A percentile compares a stretch with the other conserved stretches of the same genome.
phyloP scores from a whole-genome alignment of 2,797 vertebrate genomes.

The Euphonia xanthogaster region DNA sequence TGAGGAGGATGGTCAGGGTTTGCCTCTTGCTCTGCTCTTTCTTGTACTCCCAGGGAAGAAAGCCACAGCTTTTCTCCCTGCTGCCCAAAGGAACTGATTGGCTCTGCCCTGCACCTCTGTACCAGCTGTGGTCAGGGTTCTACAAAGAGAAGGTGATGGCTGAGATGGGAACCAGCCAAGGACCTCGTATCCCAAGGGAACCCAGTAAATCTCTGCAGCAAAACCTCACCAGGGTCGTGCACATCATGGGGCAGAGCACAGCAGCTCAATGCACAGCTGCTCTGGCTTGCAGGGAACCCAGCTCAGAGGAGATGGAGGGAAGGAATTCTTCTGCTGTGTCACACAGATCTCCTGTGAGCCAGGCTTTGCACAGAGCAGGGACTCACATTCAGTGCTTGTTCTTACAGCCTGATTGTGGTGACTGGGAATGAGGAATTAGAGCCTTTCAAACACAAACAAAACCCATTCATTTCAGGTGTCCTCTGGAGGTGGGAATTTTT shows the following conservation, averaged over 20 bases:
- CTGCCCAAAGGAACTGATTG: background rate
- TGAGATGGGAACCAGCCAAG: background rate
- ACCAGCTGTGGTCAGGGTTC: background rate
- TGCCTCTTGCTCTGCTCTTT: background rate
- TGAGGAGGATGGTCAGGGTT: fast-evolving
- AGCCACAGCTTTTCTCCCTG: background rate
- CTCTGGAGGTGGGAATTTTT: background rate
- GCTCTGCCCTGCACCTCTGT: background rate
- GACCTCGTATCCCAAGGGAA: background rate
- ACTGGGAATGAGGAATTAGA: background rate
- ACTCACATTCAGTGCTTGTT: background rate
- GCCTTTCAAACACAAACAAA: background rate
- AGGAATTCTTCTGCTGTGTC: background rate
- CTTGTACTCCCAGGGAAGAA: background rate
- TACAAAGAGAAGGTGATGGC: background rate
- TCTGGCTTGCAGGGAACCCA: background rate
- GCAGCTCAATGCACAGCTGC: background rate
- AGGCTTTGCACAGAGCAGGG: background rate
- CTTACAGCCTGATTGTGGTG: background rate
- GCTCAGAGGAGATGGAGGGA: background rate
- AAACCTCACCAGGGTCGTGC: fast-evolving
- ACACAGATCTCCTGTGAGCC: background rate
- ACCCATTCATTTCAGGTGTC: background rate
- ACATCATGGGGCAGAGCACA: background rate
- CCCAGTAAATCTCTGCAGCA: background rate